phyloP scores from a whole-genome alignment of 2,797 vertebrate species.

The Distichodus sexfasciatus region DNA sequence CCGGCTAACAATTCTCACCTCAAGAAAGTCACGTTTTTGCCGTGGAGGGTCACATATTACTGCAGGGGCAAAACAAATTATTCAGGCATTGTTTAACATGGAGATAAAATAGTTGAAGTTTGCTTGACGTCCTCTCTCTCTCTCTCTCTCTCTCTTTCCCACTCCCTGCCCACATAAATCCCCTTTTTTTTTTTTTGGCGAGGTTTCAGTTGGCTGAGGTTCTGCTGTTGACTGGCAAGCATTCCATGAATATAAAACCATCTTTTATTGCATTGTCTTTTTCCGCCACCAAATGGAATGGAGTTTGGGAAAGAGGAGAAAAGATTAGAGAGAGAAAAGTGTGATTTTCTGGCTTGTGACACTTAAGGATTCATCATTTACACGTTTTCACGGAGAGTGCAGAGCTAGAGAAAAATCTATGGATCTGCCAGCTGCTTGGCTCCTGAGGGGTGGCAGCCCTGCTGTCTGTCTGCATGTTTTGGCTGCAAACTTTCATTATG shows the following conservation, averaged over 20 bases:
- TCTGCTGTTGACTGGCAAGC: slow-evolving; percentile 45
- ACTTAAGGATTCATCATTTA: slow-evolving; percentile 49
- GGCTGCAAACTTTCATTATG: no score
- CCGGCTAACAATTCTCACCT: not conserved
- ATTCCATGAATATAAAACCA: slow-evolving; percentile 52
- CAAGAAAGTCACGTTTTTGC: no score
- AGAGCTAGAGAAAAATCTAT: not conserved
- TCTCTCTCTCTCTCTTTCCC: not conserved
- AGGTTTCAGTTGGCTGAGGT: slow-evolving; percentile 38
- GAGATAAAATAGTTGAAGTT: slow-evolving; percentile 52
- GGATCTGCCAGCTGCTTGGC: no score
- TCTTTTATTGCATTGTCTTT: slow-evolving; percentile 48
- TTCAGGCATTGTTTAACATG: slow-evolving; percentile 47
- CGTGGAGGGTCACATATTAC: not conserved
- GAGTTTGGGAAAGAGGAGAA: slow-evolving; percentile 35
- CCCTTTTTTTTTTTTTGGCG: no score
- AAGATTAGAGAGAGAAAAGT: no score
- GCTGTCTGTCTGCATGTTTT: not conserved
- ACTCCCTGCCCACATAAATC: slow-evolving; percentile 42
- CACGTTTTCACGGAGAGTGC: slow-evolving; percentile 36
- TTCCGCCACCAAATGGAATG: slow-evolving; percentile 45
- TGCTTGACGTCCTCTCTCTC: slow-evolving; percentile 35
- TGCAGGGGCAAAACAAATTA: slow-evolving; percentile 59
- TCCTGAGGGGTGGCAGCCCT: no score
- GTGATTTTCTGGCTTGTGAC: slow-evolving; percentile 49